Conservation (phyloP, 2,888 invertebrate genomes). For the Bellardia pandia region DNA sequence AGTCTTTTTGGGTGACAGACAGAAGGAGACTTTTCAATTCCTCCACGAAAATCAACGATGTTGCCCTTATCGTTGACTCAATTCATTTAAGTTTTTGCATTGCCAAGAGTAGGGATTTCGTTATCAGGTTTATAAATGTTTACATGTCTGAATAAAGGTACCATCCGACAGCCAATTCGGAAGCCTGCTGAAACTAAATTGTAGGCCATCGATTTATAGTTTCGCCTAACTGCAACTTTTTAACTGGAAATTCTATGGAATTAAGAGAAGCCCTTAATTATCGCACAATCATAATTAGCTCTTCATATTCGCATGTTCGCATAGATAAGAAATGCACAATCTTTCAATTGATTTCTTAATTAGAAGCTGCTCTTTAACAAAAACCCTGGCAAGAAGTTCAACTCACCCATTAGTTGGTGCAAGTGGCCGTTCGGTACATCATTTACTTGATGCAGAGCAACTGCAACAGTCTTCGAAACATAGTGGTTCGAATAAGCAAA, state of each 20-base stretch:
- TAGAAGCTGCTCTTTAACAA: neutral
- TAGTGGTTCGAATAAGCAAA: constrained; percentile 1
- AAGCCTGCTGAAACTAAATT: too few species aligned
- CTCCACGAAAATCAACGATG: constrained; percentile 60
- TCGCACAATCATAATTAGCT: too few species aligned
- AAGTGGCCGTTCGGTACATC: neutral
- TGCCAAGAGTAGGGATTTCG: constrained; percentile 52
- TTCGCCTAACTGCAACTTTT: too few species aligned
- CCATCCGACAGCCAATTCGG: too few species aligned
- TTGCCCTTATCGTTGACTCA: constrained; percentile 52
- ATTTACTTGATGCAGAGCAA: constrained; percentile 45
- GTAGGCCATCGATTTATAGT: too few species aligned
- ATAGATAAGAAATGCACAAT: neutral
- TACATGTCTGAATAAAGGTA: too few species aligned
- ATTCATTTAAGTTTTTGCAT: constrained; percentile 48
- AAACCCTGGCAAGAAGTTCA: constrained; percentile 42
- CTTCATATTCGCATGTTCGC: too few species aligned
- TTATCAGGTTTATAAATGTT: too few species aligned
- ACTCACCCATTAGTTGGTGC: constrained; percentile 13
- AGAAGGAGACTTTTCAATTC: constrained; percentile 47
- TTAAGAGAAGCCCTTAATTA: too few species aligned
- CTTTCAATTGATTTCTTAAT: neutral
- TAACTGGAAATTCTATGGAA: too few species aligned
- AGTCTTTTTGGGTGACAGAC: constrained; percentile 51
- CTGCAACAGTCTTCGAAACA: constrained; percentile 59